A percentile compares a stretch with the other conserved stretches of the same genome.
phyloP scores from a whole-genome alignment of 2,797 vertebrate species.

The Cossypha niveicapilla region DNA sequence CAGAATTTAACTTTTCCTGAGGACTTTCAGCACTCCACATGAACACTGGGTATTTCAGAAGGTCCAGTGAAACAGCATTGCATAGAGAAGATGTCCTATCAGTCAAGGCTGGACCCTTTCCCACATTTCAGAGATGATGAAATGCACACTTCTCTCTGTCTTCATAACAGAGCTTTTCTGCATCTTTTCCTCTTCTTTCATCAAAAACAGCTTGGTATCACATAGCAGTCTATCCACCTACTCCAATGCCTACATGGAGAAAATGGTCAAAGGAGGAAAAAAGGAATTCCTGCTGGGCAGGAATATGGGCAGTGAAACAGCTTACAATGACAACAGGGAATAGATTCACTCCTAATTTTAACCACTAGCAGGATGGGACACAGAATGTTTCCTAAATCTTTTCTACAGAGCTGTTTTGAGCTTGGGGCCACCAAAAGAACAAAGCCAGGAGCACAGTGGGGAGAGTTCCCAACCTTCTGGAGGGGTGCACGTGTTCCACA shows the following conservation, averaged over 20 bases:
- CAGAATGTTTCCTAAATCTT: neutral
- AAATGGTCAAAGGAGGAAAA: neutral
- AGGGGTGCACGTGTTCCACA: accelerated
- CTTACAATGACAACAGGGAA: neutral
- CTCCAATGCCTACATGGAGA: neutral
- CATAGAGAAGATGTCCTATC: neutral
- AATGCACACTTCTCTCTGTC: neutral
- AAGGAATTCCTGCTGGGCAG: neutral
- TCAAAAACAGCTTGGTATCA: neutral
- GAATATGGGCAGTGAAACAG: neutral
- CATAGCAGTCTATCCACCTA: neutral
- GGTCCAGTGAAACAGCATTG: neutral
- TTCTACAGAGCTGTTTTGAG: neutral
- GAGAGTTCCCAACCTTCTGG: neutral
- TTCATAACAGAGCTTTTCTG: neutral
- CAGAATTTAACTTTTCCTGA: neutral
- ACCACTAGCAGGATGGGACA: neutral
- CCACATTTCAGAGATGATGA: neutral
- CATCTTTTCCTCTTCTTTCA: neutral
- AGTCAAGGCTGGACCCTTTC: neutral
- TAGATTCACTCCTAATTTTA: neutral
- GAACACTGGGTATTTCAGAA: neutral
- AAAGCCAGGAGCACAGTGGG: neutral
- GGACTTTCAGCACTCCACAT: neutral
- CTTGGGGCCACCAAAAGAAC: neutral